These are phyloP conservation scores for Dusona sp. DNA, from an alignment of 2,888 invertebrate species.

Conservation along the genomic window DNA sequence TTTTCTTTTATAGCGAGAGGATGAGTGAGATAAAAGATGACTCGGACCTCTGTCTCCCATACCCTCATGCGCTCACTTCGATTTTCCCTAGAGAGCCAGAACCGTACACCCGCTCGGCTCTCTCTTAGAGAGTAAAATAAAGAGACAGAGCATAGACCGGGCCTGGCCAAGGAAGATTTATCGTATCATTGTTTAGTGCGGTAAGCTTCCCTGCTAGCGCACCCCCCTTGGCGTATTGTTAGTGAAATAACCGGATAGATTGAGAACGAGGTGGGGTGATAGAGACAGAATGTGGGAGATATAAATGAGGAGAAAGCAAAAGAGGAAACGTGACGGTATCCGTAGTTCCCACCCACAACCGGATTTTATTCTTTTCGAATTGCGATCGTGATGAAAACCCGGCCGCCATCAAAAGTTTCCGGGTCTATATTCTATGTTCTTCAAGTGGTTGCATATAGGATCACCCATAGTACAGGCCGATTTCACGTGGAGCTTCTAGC, in stretches of 20 bases:
- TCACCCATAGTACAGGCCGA: slow-evolving; percentile 6
- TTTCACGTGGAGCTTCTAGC: background rate
- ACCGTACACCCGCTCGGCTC: slow-evolving; percentile 38
- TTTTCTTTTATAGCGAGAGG: slow-evolving; percentile 22
- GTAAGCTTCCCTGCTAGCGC: slow-evolving; percentile 74
- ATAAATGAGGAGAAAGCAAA: slow-evolving; percentile 24
- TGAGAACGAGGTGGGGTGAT: slow-evolving; percentile 54
- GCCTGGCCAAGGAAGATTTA: slow-evolving; percentile 78
- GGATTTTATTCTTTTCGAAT: slow-evolving; percentile 57
- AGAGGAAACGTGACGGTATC: slow-evolving; percentile 53
- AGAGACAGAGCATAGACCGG: slow-evolving; percentile 72
- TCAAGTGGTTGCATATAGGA: slow-evolving; percentile 43
- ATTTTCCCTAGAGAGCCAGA: slow-evolving; percentile 64
- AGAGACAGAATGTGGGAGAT: slow-evolving; percentile 40
- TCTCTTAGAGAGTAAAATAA: slow-evolving; percentile 69
- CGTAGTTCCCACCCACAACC: slow-evolving; percentile 41
- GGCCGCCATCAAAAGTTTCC: slow-evolving; percentile 44
- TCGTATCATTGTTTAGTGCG: slow-evolving; percentile 82
- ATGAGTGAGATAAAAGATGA: slow-evolving; percentile 53
- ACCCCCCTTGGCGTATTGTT: slow-evolving; percentile 68
- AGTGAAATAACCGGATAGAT: slow-evolving; percentile 68
- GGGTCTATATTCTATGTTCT: slow-evolving; percentile 41
- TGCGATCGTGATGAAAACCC: slow-evolving; percentile 40
- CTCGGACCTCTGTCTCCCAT: slow-evolving; percentile 51
- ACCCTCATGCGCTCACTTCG: slow-evolving; percentile 57